Percentiles rank a stretch among this genome's conserved stretches.
These are phyloP conservation scores for Gambusia holbrooki DNA, from an alignment of 2,113 vertebrate genomes.

Conservation along the genomic window DNA sequence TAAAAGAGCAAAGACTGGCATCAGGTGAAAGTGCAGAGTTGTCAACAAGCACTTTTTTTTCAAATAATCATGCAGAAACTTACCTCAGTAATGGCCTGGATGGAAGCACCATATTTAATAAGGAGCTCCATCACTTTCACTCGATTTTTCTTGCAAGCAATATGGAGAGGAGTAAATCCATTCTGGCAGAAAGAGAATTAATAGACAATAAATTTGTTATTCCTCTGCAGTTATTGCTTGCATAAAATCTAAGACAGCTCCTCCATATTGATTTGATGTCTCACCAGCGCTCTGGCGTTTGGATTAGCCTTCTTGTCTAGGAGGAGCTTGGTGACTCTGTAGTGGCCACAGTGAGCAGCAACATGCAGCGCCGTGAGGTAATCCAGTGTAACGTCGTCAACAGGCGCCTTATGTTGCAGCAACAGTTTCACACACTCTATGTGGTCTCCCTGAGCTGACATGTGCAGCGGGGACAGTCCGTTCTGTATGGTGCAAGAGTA, in stretches of 20 bases:
- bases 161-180: conserved; percentile 99
- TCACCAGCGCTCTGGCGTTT: conserved; percentile 93
- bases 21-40: neutral
- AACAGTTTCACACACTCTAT: conserved; percentile 95
- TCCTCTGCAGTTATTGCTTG: neutral
- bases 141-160: conserved; percentile 99
- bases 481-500: conserved; percentile 79
- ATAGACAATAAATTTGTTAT: neutral
- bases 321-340: conserved; percentile 96
- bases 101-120: conserved; percentile 98
- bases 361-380: conserved; percentile 96
- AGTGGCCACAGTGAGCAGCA: conserved; percentile 97
- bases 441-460: conserved; percentile 97
- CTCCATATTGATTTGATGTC: conserved; percentile 3
- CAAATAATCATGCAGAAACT: conserved; percentile 41
- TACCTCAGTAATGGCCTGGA: conserved; percentile 99
- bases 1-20: neutral
- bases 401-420: conserved; percentile 92
- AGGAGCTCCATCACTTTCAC: conserved; percentile 99
- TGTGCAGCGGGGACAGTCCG: conserved; percentile 95
- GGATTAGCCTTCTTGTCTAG: conserved; percentile 98
- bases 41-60: neutral
- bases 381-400: conserved; percentile 96
- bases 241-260: neutral
- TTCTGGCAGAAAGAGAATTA: conserved; percentile 79